Conservation (phyloP, 2,888 invertebrate species). For the Drosophila basisetae region DNA sequence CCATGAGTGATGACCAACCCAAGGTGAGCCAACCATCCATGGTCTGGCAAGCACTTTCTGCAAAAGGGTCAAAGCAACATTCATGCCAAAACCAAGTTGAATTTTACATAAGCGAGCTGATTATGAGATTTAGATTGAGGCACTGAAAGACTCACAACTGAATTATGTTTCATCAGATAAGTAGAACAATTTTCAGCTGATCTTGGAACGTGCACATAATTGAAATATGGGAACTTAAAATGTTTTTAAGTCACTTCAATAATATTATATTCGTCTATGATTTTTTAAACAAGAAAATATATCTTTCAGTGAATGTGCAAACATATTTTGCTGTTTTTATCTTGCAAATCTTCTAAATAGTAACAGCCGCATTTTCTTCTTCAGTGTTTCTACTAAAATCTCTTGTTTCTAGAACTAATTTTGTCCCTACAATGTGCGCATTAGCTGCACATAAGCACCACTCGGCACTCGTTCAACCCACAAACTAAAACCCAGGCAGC, state of each 20-base stretch:
- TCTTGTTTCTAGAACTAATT: constrained; percentile 21
- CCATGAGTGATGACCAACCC: constrained; percentile 31
- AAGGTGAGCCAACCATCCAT: constrained; percentile 3
- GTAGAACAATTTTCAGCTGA: not conserved
- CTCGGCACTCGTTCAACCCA: constrained; percentile 30
- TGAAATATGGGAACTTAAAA: not conserved
- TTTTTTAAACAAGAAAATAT: not conserved
- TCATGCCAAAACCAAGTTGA: not conserved
- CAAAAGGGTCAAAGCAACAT: not conserved
- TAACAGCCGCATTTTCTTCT: not conserved
- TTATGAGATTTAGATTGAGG: not conserved
- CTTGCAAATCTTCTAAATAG: not conserved
- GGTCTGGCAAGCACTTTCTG: not conserved
- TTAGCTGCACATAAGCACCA: constrained; percentile 40
- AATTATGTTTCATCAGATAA: not conserved
- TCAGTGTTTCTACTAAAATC: constrained; percentile 15
- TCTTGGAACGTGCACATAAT: not conserved
- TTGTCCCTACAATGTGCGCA: constrained; percentile 31
- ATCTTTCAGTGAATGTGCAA: not conserved
- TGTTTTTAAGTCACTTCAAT: not conserved
- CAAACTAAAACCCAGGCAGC: constrained; percentile 37
- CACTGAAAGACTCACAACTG: not conserved
- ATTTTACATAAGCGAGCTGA: not conserved
- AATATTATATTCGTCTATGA: not conserved
- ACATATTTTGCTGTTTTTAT: not conserved